A percentile compares a stretch with the other conserved stretches of the same genome.
Conservation (phyloP, 2,113 vertebrate genomes). For the Actenoides lindsayi region DNA sequence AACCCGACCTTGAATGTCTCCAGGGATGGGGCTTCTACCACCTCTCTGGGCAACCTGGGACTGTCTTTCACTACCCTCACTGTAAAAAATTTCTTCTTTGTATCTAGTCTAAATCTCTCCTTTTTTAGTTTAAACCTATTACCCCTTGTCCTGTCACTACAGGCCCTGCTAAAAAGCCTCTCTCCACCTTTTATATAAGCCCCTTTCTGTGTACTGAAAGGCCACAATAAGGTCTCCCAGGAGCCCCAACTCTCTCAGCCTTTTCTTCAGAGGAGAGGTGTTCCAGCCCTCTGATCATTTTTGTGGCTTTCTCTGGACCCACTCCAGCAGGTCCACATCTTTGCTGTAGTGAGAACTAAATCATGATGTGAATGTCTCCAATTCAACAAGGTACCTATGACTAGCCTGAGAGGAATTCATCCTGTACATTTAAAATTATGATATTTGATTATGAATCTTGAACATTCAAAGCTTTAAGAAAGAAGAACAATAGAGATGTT, state of each 20-base stretch:
- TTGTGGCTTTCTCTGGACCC: neutral
- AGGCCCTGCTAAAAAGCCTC: neutral
- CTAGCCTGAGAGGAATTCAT: neutral
- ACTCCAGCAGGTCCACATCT: neutral
- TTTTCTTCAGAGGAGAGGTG: neutral
- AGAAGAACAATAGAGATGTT: fast-evolving
- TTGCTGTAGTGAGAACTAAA: neutral
- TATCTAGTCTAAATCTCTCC: neutral
- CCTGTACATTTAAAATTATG: neutral
- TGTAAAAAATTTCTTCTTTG: neutral
- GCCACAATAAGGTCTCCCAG: fast-evolving
- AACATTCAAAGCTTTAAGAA: neutral
- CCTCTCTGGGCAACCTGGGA: neutral
- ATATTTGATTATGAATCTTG: neutral
- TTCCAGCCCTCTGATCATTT: neutral
- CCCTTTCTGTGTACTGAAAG: neutral
- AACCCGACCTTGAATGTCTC: neutral
- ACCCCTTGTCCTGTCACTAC: neutral
- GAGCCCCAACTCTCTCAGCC: neutral
- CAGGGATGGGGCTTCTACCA: neutral
- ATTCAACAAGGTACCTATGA: neutral
- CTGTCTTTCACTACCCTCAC: neutral
- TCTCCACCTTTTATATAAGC: neutral
- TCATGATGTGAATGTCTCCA: neutral
- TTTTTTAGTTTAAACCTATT: neutral